These are phyloP conservation scores for Moxostoma hubbsi DNA, from an alignment of 2,797 vertebrate species.

Conservation along the genomic window DNA sequence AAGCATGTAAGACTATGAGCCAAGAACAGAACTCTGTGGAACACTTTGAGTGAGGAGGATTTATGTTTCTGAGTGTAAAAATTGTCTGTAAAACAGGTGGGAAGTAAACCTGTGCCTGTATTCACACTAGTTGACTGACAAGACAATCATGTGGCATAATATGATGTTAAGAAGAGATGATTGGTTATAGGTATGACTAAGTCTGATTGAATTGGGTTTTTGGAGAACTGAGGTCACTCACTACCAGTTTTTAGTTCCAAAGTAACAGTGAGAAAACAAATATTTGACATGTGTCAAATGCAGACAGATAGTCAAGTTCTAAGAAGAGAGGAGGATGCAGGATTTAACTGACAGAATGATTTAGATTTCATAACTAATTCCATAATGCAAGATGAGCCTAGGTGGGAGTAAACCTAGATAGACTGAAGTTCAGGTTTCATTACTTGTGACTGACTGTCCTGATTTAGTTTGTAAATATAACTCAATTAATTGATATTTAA, in stretches of 20 bases:
- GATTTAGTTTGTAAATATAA: constrained; percentile 2
- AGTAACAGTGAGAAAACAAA: neutral
- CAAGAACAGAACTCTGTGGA: no score
- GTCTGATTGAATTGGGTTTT: neutral
- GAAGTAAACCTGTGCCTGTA: no score
- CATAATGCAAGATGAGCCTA: neutral
- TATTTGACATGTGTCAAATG: neutral
- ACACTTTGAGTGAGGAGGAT: no score
- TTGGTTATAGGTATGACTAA: neutral
- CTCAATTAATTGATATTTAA: neutral
- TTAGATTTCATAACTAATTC: neutral
- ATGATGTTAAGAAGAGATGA: no score
- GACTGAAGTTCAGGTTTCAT: constrained; percentile 18
- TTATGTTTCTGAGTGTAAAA: no score
- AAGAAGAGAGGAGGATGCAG: neutral
- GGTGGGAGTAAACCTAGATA: neutral
- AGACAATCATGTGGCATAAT: no score
- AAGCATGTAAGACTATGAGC: no score
- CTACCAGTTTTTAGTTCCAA: neutral
- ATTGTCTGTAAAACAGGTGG: no score
- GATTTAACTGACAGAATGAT: neutral
- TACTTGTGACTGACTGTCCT: neutral
- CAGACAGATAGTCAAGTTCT: neutral
- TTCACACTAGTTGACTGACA: no score
- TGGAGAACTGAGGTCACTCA: neutral